Percentiles rank a stretch among this genome's conserved stretches.
These are phyloP conservation scores for Neosilurus mollespiculum DNA, from an alignment of 2,797 vertebrate genomes.

Conservation along the genomic window DNA sequence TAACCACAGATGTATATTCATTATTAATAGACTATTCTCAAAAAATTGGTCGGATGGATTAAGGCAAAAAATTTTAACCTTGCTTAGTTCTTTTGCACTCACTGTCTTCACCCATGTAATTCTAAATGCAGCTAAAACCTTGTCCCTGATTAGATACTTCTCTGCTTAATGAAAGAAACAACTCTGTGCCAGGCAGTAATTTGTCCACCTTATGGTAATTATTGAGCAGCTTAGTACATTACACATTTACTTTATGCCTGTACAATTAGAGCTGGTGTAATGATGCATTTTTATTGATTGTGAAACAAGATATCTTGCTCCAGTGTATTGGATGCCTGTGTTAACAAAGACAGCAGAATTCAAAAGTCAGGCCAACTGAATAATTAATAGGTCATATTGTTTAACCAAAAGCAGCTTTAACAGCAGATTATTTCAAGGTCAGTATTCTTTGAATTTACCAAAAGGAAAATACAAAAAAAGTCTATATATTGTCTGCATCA, in stretches of 20 bases:
- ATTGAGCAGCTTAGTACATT: constrained; percentile 29
- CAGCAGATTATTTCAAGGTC: constrained; percentile 12
- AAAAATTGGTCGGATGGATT: constrained; percentile 18
- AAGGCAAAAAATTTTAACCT: constrained; percentile 39
- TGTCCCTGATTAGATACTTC: constrained; percentile 39
- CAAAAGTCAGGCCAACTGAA: constrained; percentile 23
- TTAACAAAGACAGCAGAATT: neutral
- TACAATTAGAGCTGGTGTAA: constrained; percentile 33
- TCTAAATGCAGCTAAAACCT: neutral
- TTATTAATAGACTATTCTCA: no score
- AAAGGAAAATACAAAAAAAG: neutral
- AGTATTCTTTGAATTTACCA: neutral
- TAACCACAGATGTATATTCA: no score
- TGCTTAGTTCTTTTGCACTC: constrained; percentile 26
- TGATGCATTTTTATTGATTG: constrained; percentile 35
- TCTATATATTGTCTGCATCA: neutral
- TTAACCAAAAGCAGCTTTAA: constrained; percentile 3
- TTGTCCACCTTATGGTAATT: constrained; percentile 47
- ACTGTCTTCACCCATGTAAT: neutral
- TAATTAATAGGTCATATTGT: constrained; percentile 26
- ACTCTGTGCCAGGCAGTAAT: constrained; percentile 41
- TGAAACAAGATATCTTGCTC: constrained; percentile 18
- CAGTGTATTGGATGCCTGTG: constrained; percentile 8
- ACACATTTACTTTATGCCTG: constrained; percentile 33
- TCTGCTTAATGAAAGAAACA: constrained; percentile 45